Evolutionary conservation across 53 echinoderm and acorn worm genomes (phyloP), one percentile per base, ranked within the genome.

Genomic region (Actinopyga echinites): DNA sequence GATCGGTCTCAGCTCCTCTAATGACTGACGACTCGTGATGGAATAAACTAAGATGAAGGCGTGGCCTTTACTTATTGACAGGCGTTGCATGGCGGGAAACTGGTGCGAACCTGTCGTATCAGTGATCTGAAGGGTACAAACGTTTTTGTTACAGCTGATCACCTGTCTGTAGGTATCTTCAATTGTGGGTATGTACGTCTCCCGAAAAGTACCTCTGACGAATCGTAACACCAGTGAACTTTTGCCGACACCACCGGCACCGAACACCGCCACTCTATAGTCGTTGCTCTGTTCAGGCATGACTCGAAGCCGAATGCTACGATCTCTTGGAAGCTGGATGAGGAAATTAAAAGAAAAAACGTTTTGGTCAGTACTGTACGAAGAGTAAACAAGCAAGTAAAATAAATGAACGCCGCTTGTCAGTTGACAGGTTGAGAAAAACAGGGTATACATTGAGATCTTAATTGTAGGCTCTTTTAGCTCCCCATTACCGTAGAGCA

Each of bases 231-330:
- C 99, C 58, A 99, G 81, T 0, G 99, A 99, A 65, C 99, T 99
- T 71, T 99, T 99, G 34, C 94, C 99, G 58, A 99, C 99, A 13
- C 99, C 99, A 2, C 99, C 99, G 2, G 99, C 99, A 71, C 99
- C 99, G 60, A 99, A 99, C 36, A 92, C 99, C 58, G 92, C 99
- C 57, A 99, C 99, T 2, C 99, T 83, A 84, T 99, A 99, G 83
- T 99, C 99, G 87, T 99, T 99, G 83, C 99, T 99, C 53, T 99
- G 99, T 52, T 94, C 94, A 29, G 99, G 99, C 99, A 99, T 99
- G 81, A 99, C 94, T 82, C 99, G 91, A 21, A 99, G 91, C 49
- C 99, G 99, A 65, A 99, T 99, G 90, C 99, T 99, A 8, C 99
- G 89, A 69, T 99, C 99, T 80, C 93, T 90, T 56, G 94, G 94